Conservation (phyloP, 2,888 invertebrate species). For the Axea sp. region DNA sequence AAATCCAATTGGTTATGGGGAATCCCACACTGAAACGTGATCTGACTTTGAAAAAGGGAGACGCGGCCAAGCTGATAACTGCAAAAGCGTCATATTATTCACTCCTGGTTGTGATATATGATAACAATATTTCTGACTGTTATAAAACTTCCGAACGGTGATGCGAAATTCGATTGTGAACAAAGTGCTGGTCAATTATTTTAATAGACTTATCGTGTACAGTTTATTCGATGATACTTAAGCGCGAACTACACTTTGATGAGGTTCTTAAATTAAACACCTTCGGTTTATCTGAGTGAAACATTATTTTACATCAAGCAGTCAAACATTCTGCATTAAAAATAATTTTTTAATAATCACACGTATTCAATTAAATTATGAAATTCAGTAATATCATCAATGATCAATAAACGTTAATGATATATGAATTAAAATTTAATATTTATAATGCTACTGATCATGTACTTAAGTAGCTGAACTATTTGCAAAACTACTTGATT, state of each 20-base stretch:
- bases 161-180: conserved; percentile 28
- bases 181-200: conserved; percentile 15
- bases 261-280: background rate
- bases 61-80: conserved; percentile 46
- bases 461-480: too few species aligned
- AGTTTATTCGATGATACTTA: conserved; percentile 8
- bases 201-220: conserved; percentile 25
- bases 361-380: too few species aligned
- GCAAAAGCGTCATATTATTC: conserved; percentile 50
- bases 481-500: too few species aligned
- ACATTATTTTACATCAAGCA: too few species aligned
- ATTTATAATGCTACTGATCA: too few species aligned
- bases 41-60: conserved; percentile 48
- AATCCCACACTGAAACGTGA: conserved; percentile 63
- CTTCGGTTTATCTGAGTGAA: background rate
- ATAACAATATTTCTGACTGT: conserved; percentile 24
- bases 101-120: conserved; percentile 37
- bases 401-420: too few species aligned
- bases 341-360: too few species aligned
- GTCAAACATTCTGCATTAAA: too few species aligned
- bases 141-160: conserved; percentile 29
- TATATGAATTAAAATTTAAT: too few species aligned
- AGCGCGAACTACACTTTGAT: background rate
- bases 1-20: conserved; percentile 63
- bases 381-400: too few species aligned